Evolutionary conservation across 1,140 invertebrate species (phyloP).

Genomic region (Apis cerana): DNA sequence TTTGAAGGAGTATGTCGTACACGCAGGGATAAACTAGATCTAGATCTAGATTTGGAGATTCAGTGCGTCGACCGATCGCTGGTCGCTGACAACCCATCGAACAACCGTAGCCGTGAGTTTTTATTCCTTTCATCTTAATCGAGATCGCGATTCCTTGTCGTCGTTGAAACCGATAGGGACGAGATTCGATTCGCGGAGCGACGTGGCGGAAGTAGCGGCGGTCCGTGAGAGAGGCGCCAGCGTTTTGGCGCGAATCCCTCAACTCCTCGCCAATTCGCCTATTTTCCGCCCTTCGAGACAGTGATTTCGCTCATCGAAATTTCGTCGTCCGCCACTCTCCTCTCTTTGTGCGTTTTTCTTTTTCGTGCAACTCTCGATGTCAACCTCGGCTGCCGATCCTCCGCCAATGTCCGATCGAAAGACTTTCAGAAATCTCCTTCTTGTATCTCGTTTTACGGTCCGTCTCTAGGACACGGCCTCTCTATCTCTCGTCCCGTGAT

Average conservation of each 20-base stretch:
- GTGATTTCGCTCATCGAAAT: too few relatives aligned
- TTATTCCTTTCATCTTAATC: slow-evolving; percentile 37
- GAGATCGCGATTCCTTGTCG: background rate
- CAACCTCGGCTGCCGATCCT: slow-evolving; percentile 23
- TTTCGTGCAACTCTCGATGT: background rate
- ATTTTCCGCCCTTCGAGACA: slow-evolving; percentile 8
- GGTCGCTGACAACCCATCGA: slow-evolving; percentile 40
- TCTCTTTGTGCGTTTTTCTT: background rate
- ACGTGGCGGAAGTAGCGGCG: too few relatives aligned
- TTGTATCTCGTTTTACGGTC: background rate
- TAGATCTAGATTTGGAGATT: background rate
- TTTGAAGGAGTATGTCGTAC: slow-evolving; percentile 21
- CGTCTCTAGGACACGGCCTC: background rate
- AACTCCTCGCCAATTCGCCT: background rate
- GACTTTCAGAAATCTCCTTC: background rate
- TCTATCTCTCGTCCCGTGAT: background rate
- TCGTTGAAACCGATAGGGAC: too few relatives aligned
- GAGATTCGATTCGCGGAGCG: too few relatives aligned
- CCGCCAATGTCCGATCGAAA: slow-evolving; percentile 16
- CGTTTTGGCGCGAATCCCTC: slow-evolving; percentile 37
- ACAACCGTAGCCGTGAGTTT: slow-evolving; percentile 55
- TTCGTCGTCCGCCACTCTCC: background rate
- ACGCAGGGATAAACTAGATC: slow-evolving; percentile 41
- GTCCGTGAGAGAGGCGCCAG: too few relatives aligned
- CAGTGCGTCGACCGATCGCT: slow-evolving; percentile 22